Evolutionary conservation across 2,113 vertebrate species (phyloP).

Genomic region (Lethenteron camtschaticum): DNA sequence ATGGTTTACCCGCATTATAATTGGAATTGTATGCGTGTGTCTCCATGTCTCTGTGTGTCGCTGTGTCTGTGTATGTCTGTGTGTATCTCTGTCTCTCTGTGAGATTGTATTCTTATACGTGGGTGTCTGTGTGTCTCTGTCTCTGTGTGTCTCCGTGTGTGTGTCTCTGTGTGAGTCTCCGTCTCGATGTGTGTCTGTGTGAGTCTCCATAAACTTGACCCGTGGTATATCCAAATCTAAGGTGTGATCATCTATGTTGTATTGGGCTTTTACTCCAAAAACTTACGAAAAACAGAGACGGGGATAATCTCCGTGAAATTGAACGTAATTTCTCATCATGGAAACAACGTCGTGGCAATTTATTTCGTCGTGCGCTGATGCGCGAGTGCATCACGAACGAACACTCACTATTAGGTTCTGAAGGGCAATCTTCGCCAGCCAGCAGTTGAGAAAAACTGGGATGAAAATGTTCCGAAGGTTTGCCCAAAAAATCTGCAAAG

Average conservation of each 20-base stretch:
- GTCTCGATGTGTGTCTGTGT: too few relatives aligned
- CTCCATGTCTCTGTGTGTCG: too few relatives aligned
- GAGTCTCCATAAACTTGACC: too few relatives aligned
- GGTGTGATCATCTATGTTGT: too few relatives aligned
- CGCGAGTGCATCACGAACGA: neutral
- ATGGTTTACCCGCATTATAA: too few relatives aligned
- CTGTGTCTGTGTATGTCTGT: neutral
- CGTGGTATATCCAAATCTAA: too few relatives aligned
- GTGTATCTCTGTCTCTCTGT: neutral
- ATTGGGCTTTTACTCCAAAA: too few relatives aligned
- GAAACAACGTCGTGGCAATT: neutral
- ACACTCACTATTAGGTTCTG: constrained; percentile 59
- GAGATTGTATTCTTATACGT: neutral
- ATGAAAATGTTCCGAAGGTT: constrained; percentile 43
- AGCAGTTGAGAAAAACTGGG: constrained; percentile 55
- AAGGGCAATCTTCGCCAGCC: constrained; percentile 49
- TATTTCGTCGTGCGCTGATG: neutral
- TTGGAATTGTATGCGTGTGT: too few relatives aligned
- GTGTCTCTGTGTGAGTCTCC: neutral
- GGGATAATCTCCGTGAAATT: neutral
- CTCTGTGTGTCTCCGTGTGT: neutral
- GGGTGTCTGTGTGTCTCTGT: constrained; percentile 2
- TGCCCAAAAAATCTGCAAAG: constrained; percentile 42
- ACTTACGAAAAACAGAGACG: neutral
- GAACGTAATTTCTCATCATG: neutral